Base-by-base conservation (phyloP, 1,140 invertebrate species). In the Conus ventricosus region DNA sequence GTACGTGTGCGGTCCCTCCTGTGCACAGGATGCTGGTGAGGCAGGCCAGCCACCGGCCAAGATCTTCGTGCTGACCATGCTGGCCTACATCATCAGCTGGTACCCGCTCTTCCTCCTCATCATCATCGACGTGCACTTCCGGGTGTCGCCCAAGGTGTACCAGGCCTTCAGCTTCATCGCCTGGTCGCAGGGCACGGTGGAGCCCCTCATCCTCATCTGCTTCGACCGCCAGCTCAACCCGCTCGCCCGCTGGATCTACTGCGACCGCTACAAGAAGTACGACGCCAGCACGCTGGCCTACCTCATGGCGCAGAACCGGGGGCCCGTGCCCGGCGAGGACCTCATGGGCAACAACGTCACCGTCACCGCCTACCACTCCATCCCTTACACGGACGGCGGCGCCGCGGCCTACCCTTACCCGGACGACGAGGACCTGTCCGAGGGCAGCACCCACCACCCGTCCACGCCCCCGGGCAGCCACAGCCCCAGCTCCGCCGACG, bases 21-120 rank as follows among this genome's bases (percentile, higher is more conserved):
- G 78, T 10, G 6, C 51, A 53, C 80, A 81, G 80, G 51, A 51
- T 83, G 81, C 63, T 90, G 87, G 91, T 94, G 25, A 87, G 91
- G 71, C 92, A 94, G 78, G 93, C 94, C 20, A 92, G 92, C 85
- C 93, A 94, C 85, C 91, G 94, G 94, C 93, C 54, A 93, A 94
- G 87, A 93, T 95, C 23, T 93, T 95, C 90, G 93, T 94, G 60
- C 90, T 93, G 17, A 94, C 94, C 54, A 91, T 91, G 0, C 88
- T 93, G 10, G 89, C 92, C 17, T 95, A 93, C 88, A 90, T 94
- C 15, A 57, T 95, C 11, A 94, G 94, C 87, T 95, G 95, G 95
- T 95, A 95, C 89, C 95, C 95, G 27, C 91, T 94, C 53, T 95
- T 95, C 88, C 88, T 94, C 10, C 91, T 95, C 17, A 94, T 94